Percentiles rank a stretch among this genome's conserved stretches.
phyloP scores from a whole-genome alignment of 2,888 invertebrate species.

The Drosophila atripex region DNA sequence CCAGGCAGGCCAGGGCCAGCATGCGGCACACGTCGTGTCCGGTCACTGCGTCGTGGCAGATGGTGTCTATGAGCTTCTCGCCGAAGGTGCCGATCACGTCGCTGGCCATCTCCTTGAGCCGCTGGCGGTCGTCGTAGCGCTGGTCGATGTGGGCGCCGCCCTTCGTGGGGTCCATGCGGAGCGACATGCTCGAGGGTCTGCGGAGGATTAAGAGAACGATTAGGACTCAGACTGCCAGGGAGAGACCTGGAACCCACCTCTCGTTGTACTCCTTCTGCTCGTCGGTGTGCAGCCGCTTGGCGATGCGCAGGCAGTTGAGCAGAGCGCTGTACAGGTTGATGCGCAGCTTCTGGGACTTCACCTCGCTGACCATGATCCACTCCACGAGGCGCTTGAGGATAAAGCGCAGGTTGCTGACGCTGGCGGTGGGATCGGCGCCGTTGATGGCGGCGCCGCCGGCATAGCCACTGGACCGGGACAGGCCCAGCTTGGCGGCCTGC shows the following conservation, averaged over 20 bases:
- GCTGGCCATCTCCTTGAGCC: conserved; percentile 82
- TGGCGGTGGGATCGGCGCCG: conserved; percentile 8
- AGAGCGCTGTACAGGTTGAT: conserved; percentile 94
- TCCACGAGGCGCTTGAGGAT: conserved; percentile 91
- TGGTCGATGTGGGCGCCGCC: conserved; percentile 83
- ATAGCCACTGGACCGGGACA: background rate
- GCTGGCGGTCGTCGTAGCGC: conserved; percentile 56
- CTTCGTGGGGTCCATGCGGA: conserved; percentile 87
- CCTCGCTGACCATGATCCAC: conserved; percentile 92
- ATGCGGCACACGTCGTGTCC: conserved; percentile 96
- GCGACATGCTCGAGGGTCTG: conserved; percentile 85
- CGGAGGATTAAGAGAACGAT: background rate
- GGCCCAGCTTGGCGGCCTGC: background rate
- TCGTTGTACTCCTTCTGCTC: conserved; percentile 61
- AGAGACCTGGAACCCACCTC: conserved; percentile 51
- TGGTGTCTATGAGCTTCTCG: conserved; percentile 90
- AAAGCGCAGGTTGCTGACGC: conserved; percentile 81
- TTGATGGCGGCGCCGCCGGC: background rate
- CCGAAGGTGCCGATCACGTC: conserved; percentile 90
- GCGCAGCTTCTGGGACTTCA: conserved; percentile 91
- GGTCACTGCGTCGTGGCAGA: conserved; percentile 94
- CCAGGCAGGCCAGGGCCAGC: conserved; percentile 92
- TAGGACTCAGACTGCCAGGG: background rate
- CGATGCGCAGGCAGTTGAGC: conserved; percentile 91
- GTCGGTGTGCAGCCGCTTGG: conserved; percentile 82